These are phyloP conservation scores for Heliconius ismenius DNA, from an alignment of 2,888 invertebrate species.

Conservation along the genomic window DNA sequence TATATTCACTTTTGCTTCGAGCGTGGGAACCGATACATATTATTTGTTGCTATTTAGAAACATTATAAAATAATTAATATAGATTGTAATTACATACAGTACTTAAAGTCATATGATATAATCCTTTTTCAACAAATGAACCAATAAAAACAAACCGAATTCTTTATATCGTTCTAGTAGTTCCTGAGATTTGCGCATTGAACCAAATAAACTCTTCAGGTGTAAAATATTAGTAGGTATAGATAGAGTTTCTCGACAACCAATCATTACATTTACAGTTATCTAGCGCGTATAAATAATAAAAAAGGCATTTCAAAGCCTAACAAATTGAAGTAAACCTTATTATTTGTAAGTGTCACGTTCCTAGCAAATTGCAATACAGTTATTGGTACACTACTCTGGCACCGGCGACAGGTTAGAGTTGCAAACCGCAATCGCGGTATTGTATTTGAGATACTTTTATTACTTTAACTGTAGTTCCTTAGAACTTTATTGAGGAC, in stretches of 20 bases:
- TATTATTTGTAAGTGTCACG: background rate
- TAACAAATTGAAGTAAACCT: background rate
- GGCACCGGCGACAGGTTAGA: constrained; percentile 19
- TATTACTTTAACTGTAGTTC: constrained; percentile 13
- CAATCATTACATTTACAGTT: background rate
- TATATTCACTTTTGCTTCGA: background rate
- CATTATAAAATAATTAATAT: background rate
- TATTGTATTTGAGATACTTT: constrained; percentile 27
- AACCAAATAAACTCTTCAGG: too few species aligned
- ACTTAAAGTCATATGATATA: too few species aligned
- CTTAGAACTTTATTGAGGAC: background rate
- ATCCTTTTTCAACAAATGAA: too few species aligned
- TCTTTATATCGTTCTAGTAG: too few species aligned
- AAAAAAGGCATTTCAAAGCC: background rate
- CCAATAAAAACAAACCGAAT: too few species aligned
- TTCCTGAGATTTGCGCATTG: too few species aligned
- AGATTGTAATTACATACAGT: too few species aligned
- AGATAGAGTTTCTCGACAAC: too few species aligned
- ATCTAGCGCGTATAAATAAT: background rate
- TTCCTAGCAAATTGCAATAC: constrained; percentile 3
- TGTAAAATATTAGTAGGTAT: too few species aligned
- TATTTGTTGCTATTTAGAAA: background rate
- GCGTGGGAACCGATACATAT: constrained; percentile 9
- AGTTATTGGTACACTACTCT: constrained; percentile 6
- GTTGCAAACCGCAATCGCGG: constrained; percentile 30